Percentiles rank a stretch among this genome's conserved stretches.
phyloP scores from a whole-genome alignment of 2,797 vertebrate genomes.

The Cynopterus sphinx region DNA sequence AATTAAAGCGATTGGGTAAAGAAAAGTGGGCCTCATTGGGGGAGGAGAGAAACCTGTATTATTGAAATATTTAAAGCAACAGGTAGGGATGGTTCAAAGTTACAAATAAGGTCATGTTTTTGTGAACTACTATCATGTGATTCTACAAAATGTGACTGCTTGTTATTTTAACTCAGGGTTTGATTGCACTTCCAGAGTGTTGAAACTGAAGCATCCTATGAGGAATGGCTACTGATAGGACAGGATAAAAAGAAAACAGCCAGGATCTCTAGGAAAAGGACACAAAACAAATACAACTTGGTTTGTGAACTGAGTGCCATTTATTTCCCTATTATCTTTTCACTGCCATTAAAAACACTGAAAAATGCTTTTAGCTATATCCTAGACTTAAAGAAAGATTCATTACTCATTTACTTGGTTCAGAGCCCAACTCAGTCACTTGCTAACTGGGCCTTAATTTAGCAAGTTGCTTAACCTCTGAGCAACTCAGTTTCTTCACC shows the following conservation, averaged over 20 bases:
- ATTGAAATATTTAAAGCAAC: constrained; percentile 77
- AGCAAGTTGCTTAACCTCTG: constrained; percentile 48
- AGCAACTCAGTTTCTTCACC: constrained; percentile 21
- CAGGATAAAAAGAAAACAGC: constrained; percentile 46
- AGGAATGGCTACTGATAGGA: not conserved
- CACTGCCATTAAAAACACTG: constrained; percentile 49
- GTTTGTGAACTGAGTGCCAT: constrained; percentile 29
- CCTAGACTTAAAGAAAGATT: constrained; percentile 44
- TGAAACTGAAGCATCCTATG: constrained; percentile 45
- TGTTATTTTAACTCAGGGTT: constrained; percentile 56
- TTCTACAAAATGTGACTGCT: constrained; percentile 35
- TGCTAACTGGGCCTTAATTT: constrained; percentile 29
- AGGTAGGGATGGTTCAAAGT: constrained; percentile 58
- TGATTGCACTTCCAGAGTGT: constrained; percentile 41
- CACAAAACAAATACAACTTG: not conserved
- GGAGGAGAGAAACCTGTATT: constrained; percentile 68
- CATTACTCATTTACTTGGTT: constrained; percentile 46
- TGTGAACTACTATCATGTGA: constrained; percentile 43
- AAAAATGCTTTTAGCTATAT: constrained; percentile 18
- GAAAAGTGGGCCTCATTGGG: constrained; percentile 57
- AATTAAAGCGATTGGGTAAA: constrained; percentile 80
- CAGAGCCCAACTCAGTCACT: constrained; percentile 35
- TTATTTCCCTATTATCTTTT: constrained; percentile 56
- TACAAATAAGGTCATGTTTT: constrained; percentile 56
- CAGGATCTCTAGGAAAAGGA: constrained; percentile 48